A percentile compares a stretch with the other conserved stretches of the same genome.
Conservation (phyloP, 1,140 invertebrate species). For the Drosophila orena region DNA sequence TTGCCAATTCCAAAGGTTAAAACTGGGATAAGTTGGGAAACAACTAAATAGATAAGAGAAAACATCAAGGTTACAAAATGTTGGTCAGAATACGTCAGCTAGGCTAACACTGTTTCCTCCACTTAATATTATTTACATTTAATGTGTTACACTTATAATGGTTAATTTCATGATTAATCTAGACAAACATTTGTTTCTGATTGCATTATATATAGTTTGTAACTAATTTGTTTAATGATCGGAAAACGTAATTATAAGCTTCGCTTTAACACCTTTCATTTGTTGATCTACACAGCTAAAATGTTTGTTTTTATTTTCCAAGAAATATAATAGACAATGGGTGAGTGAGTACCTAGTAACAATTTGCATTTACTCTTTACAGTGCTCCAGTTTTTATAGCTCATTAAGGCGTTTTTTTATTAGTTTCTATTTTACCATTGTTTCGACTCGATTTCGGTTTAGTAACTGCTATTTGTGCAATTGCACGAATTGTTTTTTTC, state of each 20-base stretch:
- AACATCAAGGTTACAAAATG: background rate
- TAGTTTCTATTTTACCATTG: constrained; percentile 38
- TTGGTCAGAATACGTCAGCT: background rate
- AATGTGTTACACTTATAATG: no score
- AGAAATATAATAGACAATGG: background rate
- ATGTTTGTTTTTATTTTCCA: background rate
- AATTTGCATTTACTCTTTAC: constrained; percentile 56
- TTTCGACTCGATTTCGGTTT: constrained; percentile 28
- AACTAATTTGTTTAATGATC: background rate
- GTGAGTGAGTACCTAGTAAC: constrained; percentile 1
- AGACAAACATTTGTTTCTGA: no score
- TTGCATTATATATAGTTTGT: background rate
- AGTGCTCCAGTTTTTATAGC: constrained; percentile 50
- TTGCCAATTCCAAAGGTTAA: background rate
- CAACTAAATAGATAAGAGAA: background rate
- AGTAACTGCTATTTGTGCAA: constrained; percentile 65
- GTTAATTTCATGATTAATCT: no score
- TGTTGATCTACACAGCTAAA: background rate
- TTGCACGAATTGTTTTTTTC: constrained; percentile 58
- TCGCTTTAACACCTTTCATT: background rate
- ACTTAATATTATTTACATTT: no score
- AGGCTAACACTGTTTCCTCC: background rate
- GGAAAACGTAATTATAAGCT: background rate
- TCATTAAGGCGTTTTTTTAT: constrained; percentile 53
- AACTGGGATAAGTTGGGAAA: constrained; percentile 21